phyloP scores from a whole-genome alignment of 1,140 invertebrate genomes.

The Rhyacophila brunnea region DNA sequence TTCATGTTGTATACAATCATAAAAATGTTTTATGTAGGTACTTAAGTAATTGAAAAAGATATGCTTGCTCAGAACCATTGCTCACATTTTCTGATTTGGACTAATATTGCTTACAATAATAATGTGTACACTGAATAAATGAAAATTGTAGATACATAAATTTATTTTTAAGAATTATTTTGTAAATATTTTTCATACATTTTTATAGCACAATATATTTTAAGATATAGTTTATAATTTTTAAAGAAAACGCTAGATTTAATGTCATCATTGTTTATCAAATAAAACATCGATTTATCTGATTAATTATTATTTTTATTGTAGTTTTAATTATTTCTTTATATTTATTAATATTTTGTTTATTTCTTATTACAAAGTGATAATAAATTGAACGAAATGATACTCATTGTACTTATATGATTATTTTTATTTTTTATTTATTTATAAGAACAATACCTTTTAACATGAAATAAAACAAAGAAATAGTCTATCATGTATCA shows the following conservation, averaged over 20 bases:
- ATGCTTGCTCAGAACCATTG: too few relatives aligned
- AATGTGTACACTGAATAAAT: background rate
- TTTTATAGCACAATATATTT: background rate
- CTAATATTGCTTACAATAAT: background rate
- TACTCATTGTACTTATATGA: conserved; percentile 29
- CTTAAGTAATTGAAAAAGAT: too few relatives aligned
- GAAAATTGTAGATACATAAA: background rate
- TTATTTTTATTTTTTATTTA: conserved; percentile 31
- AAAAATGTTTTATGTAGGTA: too few relatives aligned
- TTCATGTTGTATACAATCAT: too few relatives aligned
- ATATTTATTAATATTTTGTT: conserved; percentile 35
- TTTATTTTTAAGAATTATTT: background rate
- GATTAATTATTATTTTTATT: too few relatives aligned
- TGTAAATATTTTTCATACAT: background rate
- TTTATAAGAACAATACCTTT: background rate
- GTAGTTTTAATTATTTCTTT: conserved; percentile 16
- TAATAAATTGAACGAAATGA: conserved; percentile 36
- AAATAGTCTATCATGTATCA: too few relatives aligned
- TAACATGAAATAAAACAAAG: too few relatives aligned
- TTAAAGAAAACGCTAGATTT: background rate
- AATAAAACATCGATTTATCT: conserved; percentile 23
- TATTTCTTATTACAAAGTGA: conserved; percentile 33
- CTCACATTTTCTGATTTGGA: too few relatives aligned
- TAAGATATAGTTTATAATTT: background rate
- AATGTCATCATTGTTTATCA: background rate